Percentiles rank a stretch among this genome's conserved stretches.
These are phyloP conservation scores for Acipenser ruthenus DNA, from an alignment of 2,797 vertebrate species.

Conservation along the genomic window DNA sequence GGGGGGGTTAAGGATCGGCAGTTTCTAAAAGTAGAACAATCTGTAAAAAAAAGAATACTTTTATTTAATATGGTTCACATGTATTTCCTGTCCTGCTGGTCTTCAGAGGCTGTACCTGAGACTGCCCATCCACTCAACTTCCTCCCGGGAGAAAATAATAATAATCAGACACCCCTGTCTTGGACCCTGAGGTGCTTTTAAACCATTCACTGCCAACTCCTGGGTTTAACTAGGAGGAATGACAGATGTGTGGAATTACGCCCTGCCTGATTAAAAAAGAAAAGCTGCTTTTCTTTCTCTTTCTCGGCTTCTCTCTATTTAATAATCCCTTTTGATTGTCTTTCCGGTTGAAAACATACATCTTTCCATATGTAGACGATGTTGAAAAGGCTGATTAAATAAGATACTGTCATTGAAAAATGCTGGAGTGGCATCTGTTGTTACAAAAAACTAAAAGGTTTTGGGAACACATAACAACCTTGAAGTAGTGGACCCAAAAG, in stretches of 20 bases:
- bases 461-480: no score
- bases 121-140: not conserved
- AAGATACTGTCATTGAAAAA: no score
- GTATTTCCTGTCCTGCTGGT: not conserved
- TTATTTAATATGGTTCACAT: not conserved
- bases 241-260: constrained; percentile 21
- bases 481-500: no score
- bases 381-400: no score
- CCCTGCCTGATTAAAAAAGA: constrained; percentile 38
- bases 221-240: constrained; percentile 6
- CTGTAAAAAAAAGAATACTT: no score
- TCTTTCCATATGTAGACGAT: not conserved
- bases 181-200: constrained; percentile 8
- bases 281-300: constrained; percentile 17
- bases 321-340: constrained; percentile 19
- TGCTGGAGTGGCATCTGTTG: no score
- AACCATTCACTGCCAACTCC: not conserved
- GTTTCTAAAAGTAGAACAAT: no score
- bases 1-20: no score
- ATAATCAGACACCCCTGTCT: constrained; percentile 19
- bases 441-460: no score
- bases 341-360: constrained; percentile 25
- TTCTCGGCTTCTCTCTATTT: constrained; percentile 19
- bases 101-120: not conserved
- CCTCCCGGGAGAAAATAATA: constrained; percentile 19